Evolutionary conservation across 1,140 invertebrate genomes (phyloP), one percentile per base, ranked within the genome.

Genomic region (Globodera ellingtonae): DNA sequence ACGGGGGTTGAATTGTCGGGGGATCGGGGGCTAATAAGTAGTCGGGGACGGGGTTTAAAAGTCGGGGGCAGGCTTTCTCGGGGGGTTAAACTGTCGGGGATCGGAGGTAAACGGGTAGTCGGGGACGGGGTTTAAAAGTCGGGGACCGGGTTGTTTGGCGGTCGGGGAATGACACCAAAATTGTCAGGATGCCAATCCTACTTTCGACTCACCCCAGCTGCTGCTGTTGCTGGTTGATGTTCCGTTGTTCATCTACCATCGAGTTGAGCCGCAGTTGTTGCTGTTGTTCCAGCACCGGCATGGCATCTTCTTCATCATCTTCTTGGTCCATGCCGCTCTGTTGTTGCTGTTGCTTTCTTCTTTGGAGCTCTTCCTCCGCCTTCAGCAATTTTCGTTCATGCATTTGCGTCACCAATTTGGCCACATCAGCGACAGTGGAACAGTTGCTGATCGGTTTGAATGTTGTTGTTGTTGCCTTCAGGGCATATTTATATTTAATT

Each of bases 231-330:
- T 59, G 21, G 35, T 35, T 44, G 15, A n/a, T 13, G 4, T 44
- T n/a, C 48, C 15, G 72, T 44, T 74, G 48, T 35, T 35, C 35
- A 35, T 35, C 35, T 35, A 35, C 35, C 35, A 35, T 35, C 0
- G 3, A 35, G 35, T 35, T 35, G 1, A 35, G 35, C 35, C 35
- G 35, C 35, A 35, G 35, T 4, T 48, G 75, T 13, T 67, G 48
- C 10, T 77, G 69, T n/a, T 77, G 59, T 47, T 77, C 75, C 44
- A 77, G 75, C 46, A 77, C 13, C 21, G 75, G 75, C 75, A 77
- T 77, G 4, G 6, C 75, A 35, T 77, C 75, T 47, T 47, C 24
- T 9, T 70, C 67, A 21, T 70, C 67, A 35, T 70, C 67, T 7
- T 70, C 67, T 13, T 70, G 13, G 10, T 35, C 67, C 24, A 44